Evolutionary conservation across 2,888 invertebrate genomes (phyloP).

Genomic region (Perdita meconis): DNA sequence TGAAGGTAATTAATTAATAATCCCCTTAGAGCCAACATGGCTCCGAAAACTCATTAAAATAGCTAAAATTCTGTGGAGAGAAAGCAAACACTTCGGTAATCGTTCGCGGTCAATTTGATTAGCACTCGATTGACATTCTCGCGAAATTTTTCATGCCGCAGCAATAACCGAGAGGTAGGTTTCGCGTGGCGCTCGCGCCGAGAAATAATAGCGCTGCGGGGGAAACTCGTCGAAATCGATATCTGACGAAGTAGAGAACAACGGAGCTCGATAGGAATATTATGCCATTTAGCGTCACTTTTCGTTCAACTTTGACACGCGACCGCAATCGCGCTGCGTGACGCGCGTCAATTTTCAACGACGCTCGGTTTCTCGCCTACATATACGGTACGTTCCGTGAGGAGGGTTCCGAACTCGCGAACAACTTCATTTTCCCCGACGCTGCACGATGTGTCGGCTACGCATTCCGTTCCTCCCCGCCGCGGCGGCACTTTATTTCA

Average conservation of each 20-base stretch:
- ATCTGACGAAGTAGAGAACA: constrained; percentile 6
- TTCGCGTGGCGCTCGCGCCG: not conserved
- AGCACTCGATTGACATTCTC: not conserved
- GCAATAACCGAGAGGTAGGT: constrained; percentile 1
- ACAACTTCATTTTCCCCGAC: constrained; percentile 61
- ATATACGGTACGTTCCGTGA: constrained; percentile 18
- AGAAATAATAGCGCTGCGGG: not conserved
- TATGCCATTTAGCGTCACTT: constrained; percentile 59
- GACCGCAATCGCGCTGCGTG: constrained; percentile 55
- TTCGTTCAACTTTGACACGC: constrained; percentile 56
- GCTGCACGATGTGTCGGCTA: constrained; percentile 19
- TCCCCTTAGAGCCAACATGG: too few species aligned
- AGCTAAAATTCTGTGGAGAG: not conserved
- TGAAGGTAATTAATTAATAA: not conserved
- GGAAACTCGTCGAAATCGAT: not conserved
- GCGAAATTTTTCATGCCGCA: not conserved
- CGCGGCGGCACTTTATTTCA: constrained; percentile 25
- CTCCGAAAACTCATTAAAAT: too few species aligned
- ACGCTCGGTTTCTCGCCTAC: constrained; percentile 28
- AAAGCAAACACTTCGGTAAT: not conserved
- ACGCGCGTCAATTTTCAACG: constrained; percentile 61
- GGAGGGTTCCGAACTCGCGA: constrained; percentile 47
- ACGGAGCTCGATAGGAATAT: constrained; percentile 32
- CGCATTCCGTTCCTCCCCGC: constrained; percentile 26
- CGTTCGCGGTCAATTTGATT: not conserved